Evolutionary conservation across 1,140 invertebrate genomes (phyloP), one percentile per base, ranked within the genome.

Genomic region (Diorhabda elongata): DNA sequence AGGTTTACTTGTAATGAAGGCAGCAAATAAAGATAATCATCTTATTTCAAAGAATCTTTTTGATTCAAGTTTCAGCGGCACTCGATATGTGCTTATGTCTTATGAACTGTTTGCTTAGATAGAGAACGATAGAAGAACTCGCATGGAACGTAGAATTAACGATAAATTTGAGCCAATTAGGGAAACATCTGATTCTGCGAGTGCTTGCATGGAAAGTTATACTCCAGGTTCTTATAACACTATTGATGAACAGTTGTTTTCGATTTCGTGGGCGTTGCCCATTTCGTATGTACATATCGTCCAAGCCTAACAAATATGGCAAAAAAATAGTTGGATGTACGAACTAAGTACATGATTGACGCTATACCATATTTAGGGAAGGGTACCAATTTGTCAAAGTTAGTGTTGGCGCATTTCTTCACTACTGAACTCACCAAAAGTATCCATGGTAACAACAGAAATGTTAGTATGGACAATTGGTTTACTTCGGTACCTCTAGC

Each of bases 381-480:
- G 75, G 67, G 67, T 9, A 77, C 75, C 26, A 69, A 76, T 11
- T 74, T 72, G 3, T 66, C 66, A 56, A 69, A 66, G 41, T 26
- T 75, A 42, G 70, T 76, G 9, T 45, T 76, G 4, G 71, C 68
- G 5, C 72, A 76, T 47, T 80, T 70, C 71, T 79, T 11, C 65
- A 65, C 73, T 71, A 69, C 42, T 69, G 76, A 60, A 73, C 75
- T 57, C 72, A 78, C 67, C 3, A 60, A 61, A 61, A 58, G 62
- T 11, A 74, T 76, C 58, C 63, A 71, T 70, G 69, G 73, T 7
- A 75, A 70, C 26, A 74, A 76, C 26, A 59, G 79, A 61, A 77
- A 77, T 66, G 61, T 82, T 8, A 79, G 77, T 7, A 71, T 71
- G 69, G 79, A 81, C 69, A 82, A 81, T 72, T 82, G 76, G 75